Conservation (phyloP, 2,888 invertebrate genomes). For the Acanthosepion lycidas region DNA sequence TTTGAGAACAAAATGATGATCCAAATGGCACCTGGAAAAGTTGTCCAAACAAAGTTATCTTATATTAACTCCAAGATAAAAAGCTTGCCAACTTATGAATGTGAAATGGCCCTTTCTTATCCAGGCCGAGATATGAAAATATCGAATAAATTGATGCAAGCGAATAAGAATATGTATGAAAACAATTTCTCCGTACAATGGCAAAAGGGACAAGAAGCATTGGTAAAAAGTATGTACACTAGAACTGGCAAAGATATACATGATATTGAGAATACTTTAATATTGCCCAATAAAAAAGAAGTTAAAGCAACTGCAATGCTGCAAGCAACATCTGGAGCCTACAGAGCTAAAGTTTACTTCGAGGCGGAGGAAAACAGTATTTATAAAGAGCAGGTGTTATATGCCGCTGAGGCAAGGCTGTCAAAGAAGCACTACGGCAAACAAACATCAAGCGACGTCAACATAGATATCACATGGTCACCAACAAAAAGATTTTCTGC, state of each 20-base stretch:
- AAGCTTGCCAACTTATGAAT: conserved; percentile 41
- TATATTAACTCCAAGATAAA: conserved; percentile 25
- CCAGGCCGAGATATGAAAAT: conserved; percentile 46
- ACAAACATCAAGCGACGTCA: not conserved
- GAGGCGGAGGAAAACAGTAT: not conserved
- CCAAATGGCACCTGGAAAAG: not conserved
- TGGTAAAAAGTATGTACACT: conserved; percentile 37
- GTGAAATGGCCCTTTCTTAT: conserved; percentile 37
- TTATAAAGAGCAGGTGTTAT: not conserved
- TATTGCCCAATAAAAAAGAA: not conserved
- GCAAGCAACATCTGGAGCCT: not conserved
- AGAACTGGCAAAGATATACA: not conserved
- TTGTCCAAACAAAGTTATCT: conserved; percentile 4
- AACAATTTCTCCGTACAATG: conserved; percentile 41
- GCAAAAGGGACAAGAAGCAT: conserved; percentile 39
- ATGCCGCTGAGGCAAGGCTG: not conserved
- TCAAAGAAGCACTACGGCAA: no score
- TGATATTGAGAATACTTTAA: not conserved
- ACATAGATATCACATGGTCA: not conserved
- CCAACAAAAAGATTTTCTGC: not conserved
- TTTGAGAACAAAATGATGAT: not conserved
- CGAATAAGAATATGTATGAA: conserved; percentile 34
- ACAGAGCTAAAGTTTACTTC: not conserved
- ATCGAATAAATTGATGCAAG: conserved; percentile 45
- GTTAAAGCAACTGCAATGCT: not conserved